A percentile compares a stretch with the other conserved stretches of the same genome.
Evolutionary conservation across 2,113 vertebrate species (phyloP).

Genomic region (Todiramphus chloris): DNA sequence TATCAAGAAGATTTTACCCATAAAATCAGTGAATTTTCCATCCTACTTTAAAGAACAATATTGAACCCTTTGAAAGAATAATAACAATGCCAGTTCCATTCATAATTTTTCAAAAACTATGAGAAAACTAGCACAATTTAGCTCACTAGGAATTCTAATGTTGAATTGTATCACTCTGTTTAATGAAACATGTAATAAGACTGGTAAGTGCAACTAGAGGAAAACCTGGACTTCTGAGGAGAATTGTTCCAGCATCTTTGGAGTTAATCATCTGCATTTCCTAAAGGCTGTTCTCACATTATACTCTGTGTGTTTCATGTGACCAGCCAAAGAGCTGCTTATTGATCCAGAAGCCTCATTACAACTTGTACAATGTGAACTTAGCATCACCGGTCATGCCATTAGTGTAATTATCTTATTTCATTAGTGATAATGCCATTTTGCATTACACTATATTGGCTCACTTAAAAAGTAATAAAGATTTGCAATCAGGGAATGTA

Average conservation of each 20-base stretch:
- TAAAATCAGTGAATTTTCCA: background rate
- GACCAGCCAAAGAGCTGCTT: slow-evolving; percentile 56
- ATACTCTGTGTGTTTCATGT: background rate
- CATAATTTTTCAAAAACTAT: background rate
- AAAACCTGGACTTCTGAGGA: background rate
- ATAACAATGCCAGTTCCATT: background rate
- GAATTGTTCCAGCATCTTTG: background rate
- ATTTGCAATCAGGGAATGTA: background rate
- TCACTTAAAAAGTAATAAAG: slow-evolving; percentile 69
- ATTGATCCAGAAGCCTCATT: slow-evolving; percentile 70
- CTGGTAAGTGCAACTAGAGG: background rate
- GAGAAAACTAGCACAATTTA: background rate
- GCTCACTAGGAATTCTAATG: background rate
- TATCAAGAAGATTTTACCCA: background rate
- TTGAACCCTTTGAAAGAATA: background rate
- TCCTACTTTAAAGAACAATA: background rate
- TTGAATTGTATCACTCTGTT: background rate
- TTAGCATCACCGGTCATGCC: slow-evolving; percentile 58
- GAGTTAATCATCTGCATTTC: slow-evolving; percentile 39
- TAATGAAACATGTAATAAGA: background rate
- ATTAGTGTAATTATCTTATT: slow-evolving; percentile 75
- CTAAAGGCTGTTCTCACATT: slow-evolving; percentile 11
- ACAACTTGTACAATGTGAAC: slow-evolving; percentile 67
- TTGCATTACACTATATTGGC: slow-evolving; percentile 60
- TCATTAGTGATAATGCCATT: slow-evolving; percentile 66